These are phyloP conservation scores for Taenioides sp. DNA, from an alignment of 2,797 vertebrate species.

Conservation along the genomic window DNA sequence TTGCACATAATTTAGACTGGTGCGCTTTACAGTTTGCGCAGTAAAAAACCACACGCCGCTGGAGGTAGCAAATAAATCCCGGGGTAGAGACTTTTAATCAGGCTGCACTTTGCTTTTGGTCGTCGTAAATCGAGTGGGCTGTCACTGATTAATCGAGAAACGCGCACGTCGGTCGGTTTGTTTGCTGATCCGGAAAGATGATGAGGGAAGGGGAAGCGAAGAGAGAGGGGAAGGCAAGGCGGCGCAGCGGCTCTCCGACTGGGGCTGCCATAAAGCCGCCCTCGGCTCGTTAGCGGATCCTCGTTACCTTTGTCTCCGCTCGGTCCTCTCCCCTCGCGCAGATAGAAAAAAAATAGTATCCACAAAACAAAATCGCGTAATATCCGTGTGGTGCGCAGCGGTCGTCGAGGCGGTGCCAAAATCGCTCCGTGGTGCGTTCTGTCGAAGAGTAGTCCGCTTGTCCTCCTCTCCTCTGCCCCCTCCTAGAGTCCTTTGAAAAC, in stretches of 20 bases:
- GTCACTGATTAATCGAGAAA: constrained; percentile 22
- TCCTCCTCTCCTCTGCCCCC: constrained; percentile 34
- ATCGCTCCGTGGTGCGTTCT: constrained; percentile 27
- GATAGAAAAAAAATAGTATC: constrained; percentile 54
- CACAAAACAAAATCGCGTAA: constrained; percentile 38
- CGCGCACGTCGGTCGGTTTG: constrained; percentile 29
- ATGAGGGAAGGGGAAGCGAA: constrained; percentile 45
- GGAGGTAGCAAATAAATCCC: constrained; percentile 34
- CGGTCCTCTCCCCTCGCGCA: constrained; percentile 58
- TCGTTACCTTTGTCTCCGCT: constrained; percentile 80
- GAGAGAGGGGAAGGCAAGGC: constrained; percentile 23
- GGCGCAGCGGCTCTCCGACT: constrained; percentile 61
- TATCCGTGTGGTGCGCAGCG: constrained; percentile 56
- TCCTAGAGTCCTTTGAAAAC: constrained; percentile 51
- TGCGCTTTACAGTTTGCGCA: constrained; percentile 3
- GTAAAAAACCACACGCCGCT: background rate
- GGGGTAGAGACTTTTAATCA: constrained; percentile 54
- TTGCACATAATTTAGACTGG: constrained; percentile 1
- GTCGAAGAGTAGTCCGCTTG: constrained; percentile 30
- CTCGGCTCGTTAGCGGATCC: constrained; percentile 65
- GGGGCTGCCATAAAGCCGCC: constrained; percentile 57
- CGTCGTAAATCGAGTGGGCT: constrained; percentile 41
- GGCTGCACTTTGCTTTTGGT: constrained; percentile 13
- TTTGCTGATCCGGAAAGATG: constrained; percentile 42
- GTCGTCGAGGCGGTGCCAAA: constrained; percentile 31